A percentile compares a stretch with the other conserved stretches of the same genome.
Evolutionary conservation across 2,113 vertebrate genomes (phyloP).

Genomic region (Athene noctua): DNA sequence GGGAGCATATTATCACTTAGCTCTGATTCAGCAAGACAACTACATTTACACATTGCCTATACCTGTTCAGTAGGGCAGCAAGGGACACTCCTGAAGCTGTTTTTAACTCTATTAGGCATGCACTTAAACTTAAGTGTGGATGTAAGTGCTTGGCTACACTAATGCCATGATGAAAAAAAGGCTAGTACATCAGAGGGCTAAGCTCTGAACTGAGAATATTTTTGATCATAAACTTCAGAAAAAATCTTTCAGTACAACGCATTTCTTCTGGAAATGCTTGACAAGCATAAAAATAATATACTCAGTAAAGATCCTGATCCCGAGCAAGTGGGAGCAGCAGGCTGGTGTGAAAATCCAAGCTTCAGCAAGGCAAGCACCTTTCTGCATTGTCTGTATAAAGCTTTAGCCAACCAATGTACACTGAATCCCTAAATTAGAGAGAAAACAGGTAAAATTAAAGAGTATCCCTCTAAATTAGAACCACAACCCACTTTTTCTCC

Average conservation of each 20-base stretch:
- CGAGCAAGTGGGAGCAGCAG: neutral
- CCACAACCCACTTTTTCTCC: conserved; percentile 1
- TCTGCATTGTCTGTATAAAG: neutral
- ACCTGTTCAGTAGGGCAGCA: neutral
- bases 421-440: neutral
- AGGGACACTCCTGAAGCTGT: neutral
- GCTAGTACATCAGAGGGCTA: neutral
- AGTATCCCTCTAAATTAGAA: neutral
- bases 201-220: neutral
- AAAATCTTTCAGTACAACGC: neutral
- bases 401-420: neutral
- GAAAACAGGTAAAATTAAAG: neutral
- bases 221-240: neutral
- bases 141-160: neutral
- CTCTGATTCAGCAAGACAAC: conserved; percentile 56
- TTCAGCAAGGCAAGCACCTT: neutral
- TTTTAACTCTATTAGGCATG: conserved; percentile 7
- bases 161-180: neutral
- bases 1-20: conserved; percentile 20
- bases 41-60: neutral
- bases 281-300: neutral
- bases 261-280: neutral
- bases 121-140: neutral
- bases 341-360: neutral
- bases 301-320: neutral